Evolutionary conservation across 1,140 invertebrate genomes (phyloP), one percentile per base, ranked within the genome.

Genomic region (Leucophenga varia): DNA sequence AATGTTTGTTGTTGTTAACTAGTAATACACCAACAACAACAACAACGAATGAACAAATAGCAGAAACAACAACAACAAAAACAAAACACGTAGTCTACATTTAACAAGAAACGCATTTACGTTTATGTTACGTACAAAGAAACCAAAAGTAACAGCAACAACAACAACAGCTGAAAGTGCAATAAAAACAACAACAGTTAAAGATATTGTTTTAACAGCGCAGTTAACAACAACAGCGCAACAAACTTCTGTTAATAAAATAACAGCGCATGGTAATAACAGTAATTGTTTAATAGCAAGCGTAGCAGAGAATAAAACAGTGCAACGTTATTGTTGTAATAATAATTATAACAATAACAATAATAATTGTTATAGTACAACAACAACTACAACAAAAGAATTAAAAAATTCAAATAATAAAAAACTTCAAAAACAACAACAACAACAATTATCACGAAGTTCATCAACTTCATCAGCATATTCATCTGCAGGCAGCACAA

Each of bases 321-420:
- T 6, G 16, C 32, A 13, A 35, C 32, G 25, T 13, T n/a, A 35
- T 13, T 35, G 32, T 34, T 8, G 4, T 34, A 34, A 34, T n/a
- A 34, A 14, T 34, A 14, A 49, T 43, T 61, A 65, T 45, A 64
- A 65, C 13, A n/a, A 34, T 53, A 56, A 65, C 61, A 54, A 65
- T 63, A 48, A 61, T 31, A 58, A 40, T 67, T 63, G 67, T 65
- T 65, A 65, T 48, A 67, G 59, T 67, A 67, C 57, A 64, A 68
- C 64, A 63, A 57, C 64, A 67, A 67, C 37, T 41, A 57, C 14
- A 38, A 13, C 36, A 38, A 30, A 30, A 38, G n/a, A 9, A 38
- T 6, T 19, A 38, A 38, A 55, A 64, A 67, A 59, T 13, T 36
- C 32, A n/a, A 42, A 18, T n/a, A 35, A 12, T 22, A 53, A 5